A percentile compares a stretch with the other conserved stretches of the same genome.
Conservation (phyloP, 2,113 vertebrate species). For the Thunnus maccoyii region DNA sequence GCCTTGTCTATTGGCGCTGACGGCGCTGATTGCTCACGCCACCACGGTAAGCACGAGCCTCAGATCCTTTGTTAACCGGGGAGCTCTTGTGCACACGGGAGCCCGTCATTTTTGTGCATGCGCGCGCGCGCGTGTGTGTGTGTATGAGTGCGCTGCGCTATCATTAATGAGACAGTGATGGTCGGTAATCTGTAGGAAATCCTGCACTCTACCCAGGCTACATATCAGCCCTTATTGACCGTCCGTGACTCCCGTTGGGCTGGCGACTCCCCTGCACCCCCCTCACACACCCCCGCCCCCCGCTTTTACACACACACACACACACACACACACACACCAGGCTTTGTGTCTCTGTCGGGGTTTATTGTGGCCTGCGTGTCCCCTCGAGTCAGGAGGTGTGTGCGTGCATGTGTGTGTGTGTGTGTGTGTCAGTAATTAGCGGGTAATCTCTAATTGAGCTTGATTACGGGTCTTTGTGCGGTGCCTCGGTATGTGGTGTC, state of each 20-base stretch:
- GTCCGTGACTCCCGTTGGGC: constrained; percentile 61
- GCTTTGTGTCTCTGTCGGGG: constrained; percentile 78
- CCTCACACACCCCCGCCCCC: background rate
- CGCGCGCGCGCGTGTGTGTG: background rate
- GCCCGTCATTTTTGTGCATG: constrained; percentile 13
- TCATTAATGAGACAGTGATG: constrained; percentile 49
- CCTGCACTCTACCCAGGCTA: constrained; percentile 77
- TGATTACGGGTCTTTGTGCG: constrained; percentile 70
- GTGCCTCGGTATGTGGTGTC: constrained; percentile 63
- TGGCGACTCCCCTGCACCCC: constrained; percentile 56
- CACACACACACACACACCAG: constrained; percentile 36
- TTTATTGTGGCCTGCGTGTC: constrained; percentile 60
- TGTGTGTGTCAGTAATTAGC: constrained; percentile 77
- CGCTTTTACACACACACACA: constrained; percentile 20
- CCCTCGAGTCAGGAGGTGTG: constrained; percentile 43
- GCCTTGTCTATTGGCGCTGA: constrained; percentile 80
- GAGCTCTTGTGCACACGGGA: constrained; percentile 30
- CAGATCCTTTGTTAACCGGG: constrained; percentile 74
- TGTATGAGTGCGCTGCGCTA: constrained; percentile 12
- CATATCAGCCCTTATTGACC: constrained; percentile 67
- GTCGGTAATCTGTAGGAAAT: constrained; percentile 72
- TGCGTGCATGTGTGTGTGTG: background rate
- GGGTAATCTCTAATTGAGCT: constrained; percentile 81
- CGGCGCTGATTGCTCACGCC: constrained; percentile 79
- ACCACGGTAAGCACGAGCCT: constrained; percentile 78